Base-by-base conservation (phyloP, 2,113 vertebrate genomes). In the Meles meles region DNA sequence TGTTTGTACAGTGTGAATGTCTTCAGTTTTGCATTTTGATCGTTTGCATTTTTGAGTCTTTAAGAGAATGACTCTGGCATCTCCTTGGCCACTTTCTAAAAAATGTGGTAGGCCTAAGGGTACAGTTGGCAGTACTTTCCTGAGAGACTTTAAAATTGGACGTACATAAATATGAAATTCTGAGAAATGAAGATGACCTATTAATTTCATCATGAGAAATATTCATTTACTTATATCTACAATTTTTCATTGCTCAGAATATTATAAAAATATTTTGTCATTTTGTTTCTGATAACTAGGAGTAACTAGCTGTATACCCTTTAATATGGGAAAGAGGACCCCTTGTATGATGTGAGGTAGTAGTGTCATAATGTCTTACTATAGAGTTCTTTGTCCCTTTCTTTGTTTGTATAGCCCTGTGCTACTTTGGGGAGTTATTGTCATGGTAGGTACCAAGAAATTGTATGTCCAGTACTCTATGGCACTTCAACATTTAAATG, bases 41-140 rank as follows among this genome's bases (percentile, higher is more conserved):
- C 65, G 55, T 94, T 95, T 94, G 84, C 18, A 59, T 55, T 92
- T 95, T 94, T 82, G 65, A 89, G 55, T 67, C 31, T 95, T 96
- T 82, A 92, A 77, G 79, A 89, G 69, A 94, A 81, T 87, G 44
- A 97, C 18, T 90, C 23, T 12, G 42, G 18, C 52, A 63, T 90
- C 27, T 93, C 3, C 0, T 96, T 93, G 52, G 44, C 25, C 34
- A 87, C 9, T 39, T 27, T 83, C 52, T 65, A 67, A 77, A 91
- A 69, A 61, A 27, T 37, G 7, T 57, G 10, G 11, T 21, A 9
- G 72, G 4, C 31, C 34, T 89, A 42, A 69, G 47, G 13, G 59
- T 86, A 76, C 18, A 86, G 37, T 89, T 89, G 44, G 69, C 39
- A 44, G 5, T 79, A 52, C 71, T n/a, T 93, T 85, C 39, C 52